Evolutionary conservation across 1,140 invertebrate genomes (phyloP), one percentile per base, ranked within the genome.

Genomic region (Pogonus chalceus): DNA sequence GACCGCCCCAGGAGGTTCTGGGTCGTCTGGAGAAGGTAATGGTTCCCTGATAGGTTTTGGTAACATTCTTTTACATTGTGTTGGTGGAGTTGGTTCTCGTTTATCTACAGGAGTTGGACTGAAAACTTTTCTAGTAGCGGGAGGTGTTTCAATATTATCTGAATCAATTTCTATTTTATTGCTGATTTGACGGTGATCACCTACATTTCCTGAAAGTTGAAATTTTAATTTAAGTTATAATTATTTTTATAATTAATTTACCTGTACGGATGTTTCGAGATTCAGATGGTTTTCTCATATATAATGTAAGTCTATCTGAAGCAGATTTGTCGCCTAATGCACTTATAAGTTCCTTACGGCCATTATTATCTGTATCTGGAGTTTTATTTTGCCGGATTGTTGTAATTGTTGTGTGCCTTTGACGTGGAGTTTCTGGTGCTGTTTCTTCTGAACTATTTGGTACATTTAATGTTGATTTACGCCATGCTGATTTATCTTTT

Each of bases 141-240:
- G 89, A 2, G 90, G 89, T 2, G 90, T 92, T 75, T 92, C 89
- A 16, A 92, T 88, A 59, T 93, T 93, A 58, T 93, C 90, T 2
- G 88, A 88, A 66, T 93, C 90, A 10, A 92, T 90, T 65, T 92
- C 88, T 21, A 87, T 82, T 63, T 84, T 85, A 60, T 88, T 85
- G 58, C 73, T 70, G 58, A 80, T 67, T 20, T 12, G 39, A 16
- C 43, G 16, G 4, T 35, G 23, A 1, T 35, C 46, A 23, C 14
- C 20, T 23, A 24, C 35, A 16, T n/a, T 14, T 37, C 3, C 26
- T 21, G 20, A 16, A 20, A 39, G 49, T 23, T 14, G 26, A 14
- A 7, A 31, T 12, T 22, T 26, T 10, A 21, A 7, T n/a, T 20
- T 2, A 10, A 10, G 35, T 20, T 18, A 2, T 4, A 20, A 16